phyloP scores from a whole-genome alignment of 2,797 vertebrate species.

The Pangasius macronema region DNA sequence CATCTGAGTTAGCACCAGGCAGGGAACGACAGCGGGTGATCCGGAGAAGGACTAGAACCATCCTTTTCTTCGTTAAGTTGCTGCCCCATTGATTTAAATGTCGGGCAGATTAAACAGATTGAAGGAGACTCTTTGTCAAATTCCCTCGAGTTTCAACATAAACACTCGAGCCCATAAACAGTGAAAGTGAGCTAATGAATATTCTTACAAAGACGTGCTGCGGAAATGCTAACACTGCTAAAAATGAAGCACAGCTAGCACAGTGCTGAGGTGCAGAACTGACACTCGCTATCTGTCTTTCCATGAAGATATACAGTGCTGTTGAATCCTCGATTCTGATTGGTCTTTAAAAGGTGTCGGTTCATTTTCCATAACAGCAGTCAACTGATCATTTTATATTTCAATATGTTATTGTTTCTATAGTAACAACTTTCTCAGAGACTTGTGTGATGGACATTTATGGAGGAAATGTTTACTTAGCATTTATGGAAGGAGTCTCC shows the following conservation, averaged over 20 bases:
- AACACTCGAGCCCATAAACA: slow-evolving; percentile 24
- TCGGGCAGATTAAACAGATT: slow-evolving; percentile 40
- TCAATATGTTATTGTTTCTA: background rate
- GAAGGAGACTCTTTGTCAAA: slow-evolving; percentile 41
- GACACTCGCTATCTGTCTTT: background rate
- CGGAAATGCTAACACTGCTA: slow-evolving; percentile 17
- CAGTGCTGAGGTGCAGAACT: background rate
- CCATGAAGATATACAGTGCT: background rate
- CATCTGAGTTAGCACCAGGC: slow-evolving; percentile 46
- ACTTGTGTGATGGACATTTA: background rate
- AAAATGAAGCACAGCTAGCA: background rate
- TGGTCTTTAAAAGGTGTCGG: background rate
- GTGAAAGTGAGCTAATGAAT: slow-evolving; percentile 19
- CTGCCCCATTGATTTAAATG: slow-evolving; percentile 44
- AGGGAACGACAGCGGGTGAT: background rate
- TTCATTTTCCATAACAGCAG: background rate
- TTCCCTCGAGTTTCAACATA: slow-evolving; percentile 35
- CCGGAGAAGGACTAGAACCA: slow-evolving; percentile 23
- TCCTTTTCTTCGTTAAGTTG: slow-evolving; percentile 28
- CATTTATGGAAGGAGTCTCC: background rate
- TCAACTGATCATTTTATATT: background rate
- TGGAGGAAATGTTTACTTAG: no score
- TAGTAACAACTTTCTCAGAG: background rate
- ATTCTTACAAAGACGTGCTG: background rate
- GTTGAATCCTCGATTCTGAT: background rate